Evolutionary conservation across 2,888 invertebrate species (phyloP).

Genomic region (Tenthredo notha): DNA sequence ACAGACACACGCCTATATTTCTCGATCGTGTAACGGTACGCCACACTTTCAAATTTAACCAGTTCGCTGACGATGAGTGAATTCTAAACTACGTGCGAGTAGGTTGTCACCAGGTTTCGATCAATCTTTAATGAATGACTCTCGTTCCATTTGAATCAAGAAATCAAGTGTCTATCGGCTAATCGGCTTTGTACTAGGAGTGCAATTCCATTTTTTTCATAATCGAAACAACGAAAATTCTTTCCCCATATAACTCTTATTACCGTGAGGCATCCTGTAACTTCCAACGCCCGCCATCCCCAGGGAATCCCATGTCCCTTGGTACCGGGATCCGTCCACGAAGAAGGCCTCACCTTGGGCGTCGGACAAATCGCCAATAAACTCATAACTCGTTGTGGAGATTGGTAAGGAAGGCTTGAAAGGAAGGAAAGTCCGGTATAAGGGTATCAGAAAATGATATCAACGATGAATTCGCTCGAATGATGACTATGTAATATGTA

Average conservation of each 20-base stretch:
- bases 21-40: conserved; percentile 22
- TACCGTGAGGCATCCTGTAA: conserved; percentile 83
- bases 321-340: conserved; percentile 81
- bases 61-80: conserved; percentile 28
- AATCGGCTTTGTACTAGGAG: background rate
- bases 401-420: background rate
- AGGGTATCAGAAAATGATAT: background rate
- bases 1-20: background rate
- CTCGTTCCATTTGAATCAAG: background rate
- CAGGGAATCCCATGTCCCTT: conserved; percentile 82
- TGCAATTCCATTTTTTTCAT: too few species aligned
- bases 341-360: conserved; percentile 67
- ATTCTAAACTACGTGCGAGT: background rate
- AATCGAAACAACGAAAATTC: background rate
- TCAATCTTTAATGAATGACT: background rate
- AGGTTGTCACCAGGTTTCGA: background rate
- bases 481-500: background rate
- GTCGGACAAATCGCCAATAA: conserved; percentile 56
- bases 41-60: conserved; percentile 20
- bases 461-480: background rate
- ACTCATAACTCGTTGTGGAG: conserved; percentile 40
- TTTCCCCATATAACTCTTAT: conserved; percentile 52
- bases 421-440: background rate
- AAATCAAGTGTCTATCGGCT: background rate
- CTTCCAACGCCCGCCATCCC: conserved; percentile 83